These are phyloP conservation scores for Erpornis zantholeuca DNA, from an alignment of 2,113 vertebrate genomes.

Conservation along the genomic window DNA sequence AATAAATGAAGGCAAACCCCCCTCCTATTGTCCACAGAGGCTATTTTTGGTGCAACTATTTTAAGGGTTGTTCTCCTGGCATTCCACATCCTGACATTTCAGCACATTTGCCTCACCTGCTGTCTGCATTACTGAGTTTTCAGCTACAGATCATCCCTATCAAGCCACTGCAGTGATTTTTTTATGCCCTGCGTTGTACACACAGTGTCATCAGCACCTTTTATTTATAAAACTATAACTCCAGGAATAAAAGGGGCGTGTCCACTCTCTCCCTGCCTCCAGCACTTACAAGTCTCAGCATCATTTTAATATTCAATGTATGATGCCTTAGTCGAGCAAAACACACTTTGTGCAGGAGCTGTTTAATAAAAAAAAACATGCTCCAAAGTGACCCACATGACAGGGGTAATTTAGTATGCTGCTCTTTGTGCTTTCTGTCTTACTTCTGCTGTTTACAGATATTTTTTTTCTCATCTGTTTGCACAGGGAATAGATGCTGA, in stretches of 20 bases:
- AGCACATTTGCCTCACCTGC: constrained; percentile 71
- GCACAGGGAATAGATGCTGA: constrained; percentile 47
- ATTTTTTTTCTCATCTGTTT: constrained; percentile 41
- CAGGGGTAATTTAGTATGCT: constrained; percentile 47
- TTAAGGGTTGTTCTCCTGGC: constrained; percentile 67
- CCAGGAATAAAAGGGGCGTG: not conserved
- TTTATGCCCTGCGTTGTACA: constrained; percentile 36
- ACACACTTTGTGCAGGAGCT: constrained; percentile 40
- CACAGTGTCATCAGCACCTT: constrained; percentile 38
- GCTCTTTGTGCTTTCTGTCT: constrained; percentile 41
- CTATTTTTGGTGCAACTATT: constrained; percentile 73
- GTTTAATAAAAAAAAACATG: constrained; percentile 57
- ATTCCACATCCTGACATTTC: constrained; percentile 71
- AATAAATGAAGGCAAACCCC: constrained; percentile 39
- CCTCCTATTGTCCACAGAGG: constrained; percentile 1
- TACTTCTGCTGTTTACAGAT: not conserved
- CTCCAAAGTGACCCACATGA: constrained; percentile 60
- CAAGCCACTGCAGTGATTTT: constrained; percentile 56
- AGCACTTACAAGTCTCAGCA: not conserved
- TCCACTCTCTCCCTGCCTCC: not conserved
- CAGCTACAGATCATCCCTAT: constrained; percentile 67
- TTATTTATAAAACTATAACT: constrained; percentile 51
- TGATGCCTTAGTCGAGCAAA: not conserved
- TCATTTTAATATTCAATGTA: constrained; percentile 9
- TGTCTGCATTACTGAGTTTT: constrained; percentile 68